Evolutionary conservation across 2,888 invertebrate genomes (phyloP), one percentile per base, ranked within the genome.

Genomic region (Dasysyrphus tricinctus): DNA sequence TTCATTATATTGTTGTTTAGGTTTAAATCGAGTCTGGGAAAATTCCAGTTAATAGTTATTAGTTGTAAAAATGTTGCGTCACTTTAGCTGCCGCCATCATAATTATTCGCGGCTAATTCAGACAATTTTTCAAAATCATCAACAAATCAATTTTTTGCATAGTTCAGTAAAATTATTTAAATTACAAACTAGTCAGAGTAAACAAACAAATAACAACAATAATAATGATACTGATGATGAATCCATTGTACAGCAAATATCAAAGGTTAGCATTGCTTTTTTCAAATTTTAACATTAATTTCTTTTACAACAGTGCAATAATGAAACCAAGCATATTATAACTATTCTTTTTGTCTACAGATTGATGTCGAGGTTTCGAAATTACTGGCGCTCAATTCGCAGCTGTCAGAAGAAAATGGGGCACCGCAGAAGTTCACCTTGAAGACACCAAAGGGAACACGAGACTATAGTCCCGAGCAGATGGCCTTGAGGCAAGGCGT

Each of bases 391-490:
- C 92, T 98, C 54, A 98, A 98, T 93, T 95, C 96, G 3, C 95
- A 96, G 90, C 91, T 97, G 2, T 92, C 93, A 59, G 94, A 94
- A 89, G 95, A 95, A 91, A 93, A 93, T 86, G 93, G 93, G 7
- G 93, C 93, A n/a, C 92, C 92, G 81, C 96, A 96, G 89, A 98
- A 97, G 92, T 96, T 97, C 90, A 95, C 94, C 0, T 95, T 98
- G 73, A 98, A 98, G 93, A 97, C 97, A 0, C 96, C 98, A 0
- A 98, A 98, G 92, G 97, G 99, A 5, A 99, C 99, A 0, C 94
- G 98, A 78, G 99, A 99, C 92, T 99, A 97, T 93, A 96, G 95
- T 80, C 98, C 99, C 0, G 96, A 97, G 89, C 98, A 99, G 93
- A 99, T 99, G 98, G 96, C 97, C 0, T 94, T 99, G 80, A 94